Base-by-base conservation (phyloP, 2,113 vertebrate species). In the Promerops cafer region DNA sequence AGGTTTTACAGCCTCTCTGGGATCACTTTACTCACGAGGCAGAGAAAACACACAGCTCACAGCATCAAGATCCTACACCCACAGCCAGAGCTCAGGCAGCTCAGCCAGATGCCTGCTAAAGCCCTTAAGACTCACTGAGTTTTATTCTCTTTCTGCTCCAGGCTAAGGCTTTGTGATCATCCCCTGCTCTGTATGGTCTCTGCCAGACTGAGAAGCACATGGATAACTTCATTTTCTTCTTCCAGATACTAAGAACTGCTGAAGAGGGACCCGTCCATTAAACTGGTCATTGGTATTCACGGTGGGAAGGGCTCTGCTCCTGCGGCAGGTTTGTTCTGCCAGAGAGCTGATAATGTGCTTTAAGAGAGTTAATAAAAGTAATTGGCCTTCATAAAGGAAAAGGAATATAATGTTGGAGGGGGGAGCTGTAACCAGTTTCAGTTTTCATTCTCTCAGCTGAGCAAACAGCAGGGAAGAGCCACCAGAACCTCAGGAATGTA, bases 291-390 rank as follows among this genome's bases (percentile, higher is more conserved):
- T 77, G 89, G 83, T 31, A 84, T 83, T 72, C 76, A 63, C 3
- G 2, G 65, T 4, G 6, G 72, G 75, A 68, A 47, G 50, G 35
- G 60, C 37, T 28, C 85, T 40, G 77, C 89, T 63, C 81, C 45
- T 52, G 28, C 50, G 44, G 68, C 83, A 64, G 22, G 35, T 64
- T 93, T 66, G 13, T 27, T 82, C 93, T 76, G 89, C 69, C 49
- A 35, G 45, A 87, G 53, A 79, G 42, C 26, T 3, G 30, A 53
- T 78, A 65, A 81, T 16, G 40, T 63, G 57, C 35, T 45, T 56
- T 39, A 47, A 83, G 92, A 83, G 69, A 88, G 65, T 80, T 95
- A 93, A 84, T 95, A 80, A 54, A 93, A 94, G 83, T 23, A 71
- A 83, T 53, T 90, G 9, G 66, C 21, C 21, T 91, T 71, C 87